Evolutionary conservation across 2,888 invertebrate genomes (phyloP).

Genomic region (Danaus chrysippus): DNA sequence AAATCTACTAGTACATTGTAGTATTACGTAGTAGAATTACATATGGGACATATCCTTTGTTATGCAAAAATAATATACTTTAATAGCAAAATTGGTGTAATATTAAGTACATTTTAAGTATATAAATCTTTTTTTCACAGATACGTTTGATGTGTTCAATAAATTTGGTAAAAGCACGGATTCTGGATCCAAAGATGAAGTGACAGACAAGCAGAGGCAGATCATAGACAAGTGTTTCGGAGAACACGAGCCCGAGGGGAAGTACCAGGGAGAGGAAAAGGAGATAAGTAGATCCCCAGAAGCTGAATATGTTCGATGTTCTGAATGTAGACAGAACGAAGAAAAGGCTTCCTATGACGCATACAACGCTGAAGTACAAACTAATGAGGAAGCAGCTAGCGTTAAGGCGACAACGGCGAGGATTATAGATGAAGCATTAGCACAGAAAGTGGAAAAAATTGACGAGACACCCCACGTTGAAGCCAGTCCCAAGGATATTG

Average conservation of each 20-base stretch:
- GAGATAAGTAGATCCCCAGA: slow-evolving; percentile 7
- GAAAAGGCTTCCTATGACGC: slow-evolving; percentile 16
- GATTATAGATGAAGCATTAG: slow-evolving; percentile 43
- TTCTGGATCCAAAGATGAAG: slow-evolving; percentile 16
- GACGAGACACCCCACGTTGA: slow-evolving; percentile 49
- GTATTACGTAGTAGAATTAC: no score
- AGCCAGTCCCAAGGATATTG: slow-evolving; percentile 38
- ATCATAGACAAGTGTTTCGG: slow-evolving; percentile 21
- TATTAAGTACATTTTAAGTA: no score
- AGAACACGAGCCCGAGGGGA: slow-evolving; percentile 3
- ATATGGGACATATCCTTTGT: no score
- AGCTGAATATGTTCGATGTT: slow-evolving; percentile 12
- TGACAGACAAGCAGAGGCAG: slow-evolving; percentile 5
- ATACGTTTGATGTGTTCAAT: slow-evolving; percentile 16
- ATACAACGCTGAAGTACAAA: background rate
- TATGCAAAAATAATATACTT: no score
- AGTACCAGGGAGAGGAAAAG: slow-evolving; percentile 2
- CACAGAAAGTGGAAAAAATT: slow-evolving; percentile 50
- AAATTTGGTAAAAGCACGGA: slow-evolving; percentile 19
- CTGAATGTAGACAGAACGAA: slow-evolving; percentile 9
- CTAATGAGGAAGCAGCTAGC: background rate
- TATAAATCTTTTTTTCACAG: slow-evolving; percentile 11
- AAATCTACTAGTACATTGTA: no score
- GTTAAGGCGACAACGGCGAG: slow-evolving; percentile 39
- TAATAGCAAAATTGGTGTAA: no score